Evolutionary conservation across 2,888 invertebrate species (phyloP), one percentile per base, ranked within the genome.

Genomic region (Drosophila silvestris): DNA sequence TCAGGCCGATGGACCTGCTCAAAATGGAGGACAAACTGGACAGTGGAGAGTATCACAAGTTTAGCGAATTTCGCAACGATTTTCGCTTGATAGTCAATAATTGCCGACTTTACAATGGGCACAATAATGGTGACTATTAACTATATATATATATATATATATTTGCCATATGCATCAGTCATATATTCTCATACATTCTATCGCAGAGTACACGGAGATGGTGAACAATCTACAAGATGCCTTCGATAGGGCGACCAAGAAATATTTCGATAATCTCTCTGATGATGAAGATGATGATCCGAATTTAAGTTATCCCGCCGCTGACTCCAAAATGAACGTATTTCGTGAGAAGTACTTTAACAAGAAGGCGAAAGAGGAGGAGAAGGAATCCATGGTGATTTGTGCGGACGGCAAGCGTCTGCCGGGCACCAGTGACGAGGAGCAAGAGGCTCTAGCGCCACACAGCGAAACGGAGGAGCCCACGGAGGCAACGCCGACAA

Each of bases 11-110:
- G 97, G 97, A 98, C 93, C 94, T 98, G 60, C 95, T 96, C 70
- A 96, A 96, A 90, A 98, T 98, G 97, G 97, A 98, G 92, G 97
- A 97, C 80, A 96, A 97, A 79, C 94, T 98, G 7, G 97, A 97
- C 91, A 95, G 95, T 83, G 97, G 97, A 33, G 95, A 96, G 87
- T 98, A 98, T 92, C 95, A 96, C 47, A 96, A 95, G 81, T 96
- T 97, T 87, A 95, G 95, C 61, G 96, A 97, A 94, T 97, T 98
- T 92, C 96, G 96, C 91, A 96, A 96, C 12, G 98, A 98, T 94
- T 98, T 99, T 93, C 96, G 97, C 90, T 95, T 98, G 67, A 98
- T 99, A 91, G 97, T 98, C 12, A 97, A 98, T 90, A 99, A 98
- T 93, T 98, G 98, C 93, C 95, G 97, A 61, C 94, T 97, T 62